These are phyloP conservation scores for Drosophila birchii DNA, from an alignment of 2,888 invertebrate genomes.

Conservation along the genomic window DNA sequence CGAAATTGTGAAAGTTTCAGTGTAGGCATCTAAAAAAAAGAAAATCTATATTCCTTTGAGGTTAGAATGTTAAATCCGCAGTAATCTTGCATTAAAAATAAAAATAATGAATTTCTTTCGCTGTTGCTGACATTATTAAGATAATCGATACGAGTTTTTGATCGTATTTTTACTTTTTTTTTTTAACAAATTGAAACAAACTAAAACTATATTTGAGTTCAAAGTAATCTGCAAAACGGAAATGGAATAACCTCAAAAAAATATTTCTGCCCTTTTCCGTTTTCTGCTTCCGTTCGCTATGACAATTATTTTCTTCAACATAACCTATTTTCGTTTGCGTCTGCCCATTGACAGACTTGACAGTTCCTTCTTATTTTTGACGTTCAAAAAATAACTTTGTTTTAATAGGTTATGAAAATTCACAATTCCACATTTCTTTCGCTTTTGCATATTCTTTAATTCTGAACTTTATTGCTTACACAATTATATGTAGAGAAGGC, in stretches of 20 bases:
- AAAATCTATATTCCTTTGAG: neutral
- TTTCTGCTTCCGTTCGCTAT: neutral
- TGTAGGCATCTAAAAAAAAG: too few relatives aligned
- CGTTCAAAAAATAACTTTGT: neutral
- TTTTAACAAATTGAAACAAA: too few relatives aligned
- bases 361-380: neutral
- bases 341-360: neutral
- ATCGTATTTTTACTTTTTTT: neutral
- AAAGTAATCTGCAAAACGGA: neutral
- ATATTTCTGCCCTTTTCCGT: neutral
- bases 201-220: neutral
- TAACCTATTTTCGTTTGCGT: neutral
- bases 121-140: too few relatives aligned
- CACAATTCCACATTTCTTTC: neutral
- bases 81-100: neutral
- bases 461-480: neutral
- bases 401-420: neutral
- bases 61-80: neutral
- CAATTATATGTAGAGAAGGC: neutral
- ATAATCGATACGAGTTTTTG: neutral
- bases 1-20: too few relatives aligned
- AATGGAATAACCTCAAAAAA: neutral
- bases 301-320: neutral
- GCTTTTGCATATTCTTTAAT: neutral
- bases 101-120: neutral